Conservation (phyloP, 2,888 invertebrate species). For the Tipula helvola region DNA sequence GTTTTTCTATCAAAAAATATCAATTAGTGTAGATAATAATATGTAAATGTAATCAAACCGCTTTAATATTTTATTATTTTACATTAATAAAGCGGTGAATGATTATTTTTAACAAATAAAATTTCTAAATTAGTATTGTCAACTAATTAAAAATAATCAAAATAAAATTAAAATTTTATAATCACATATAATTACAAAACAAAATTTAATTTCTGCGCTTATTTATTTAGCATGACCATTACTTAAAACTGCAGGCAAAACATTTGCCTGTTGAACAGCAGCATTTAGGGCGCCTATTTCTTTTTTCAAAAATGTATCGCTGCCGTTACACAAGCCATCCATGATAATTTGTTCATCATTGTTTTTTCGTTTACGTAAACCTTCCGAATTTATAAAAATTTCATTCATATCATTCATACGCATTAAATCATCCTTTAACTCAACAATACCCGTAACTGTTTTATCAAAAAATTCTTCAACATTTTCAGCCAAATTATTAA, state of each 20-base stretch:
- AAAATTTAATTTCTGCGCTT: background rate
- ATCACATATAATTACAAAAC: background rate
- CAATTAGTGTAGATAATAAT: background rate
- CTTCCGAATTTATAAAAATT: conserved; percentile 20
- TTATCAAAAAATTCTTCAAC: conserved; percentile 36
- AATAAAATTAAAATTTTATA: background rate
- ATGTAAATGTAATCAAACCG: background rate
- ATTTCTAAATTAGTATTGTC: background rate
- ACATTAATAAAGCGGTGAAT: background rate
- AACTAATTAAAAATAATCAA: background rate
- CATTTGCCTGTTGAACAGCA: conserved; percentile 34
- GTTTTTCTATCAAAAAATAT: background rate
- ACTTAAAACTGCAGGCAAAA: conserved; percentile 34
- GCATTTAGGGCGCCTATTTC: conserved; percentile 36
- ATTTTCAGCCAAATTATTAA: conserved; percentile 35
- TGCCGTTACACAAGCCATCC: conserved; percentile 15
- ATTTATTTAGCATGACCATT: conserved; percentile 34
- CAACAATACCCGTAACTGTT: conserved; percentile 36
- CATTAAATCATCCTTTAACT: conserved; percentile 36
- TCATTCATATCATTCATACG: conserved; percentile 24
- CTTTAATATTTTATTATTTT: background rate
- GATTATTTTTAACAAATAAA: background rate
- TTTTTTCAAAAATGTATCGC: conserved; percentile 30
- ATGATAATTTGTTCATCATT: conserved; percentile 15
- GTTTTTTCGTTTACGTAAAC: conserved; percentile 28